Evolutionary conservation across 2,797 vertebrate genomes (phyloP), one percentile per base, ranked within the genome.

Genomic region (Enteromius viviparus): DNA sequence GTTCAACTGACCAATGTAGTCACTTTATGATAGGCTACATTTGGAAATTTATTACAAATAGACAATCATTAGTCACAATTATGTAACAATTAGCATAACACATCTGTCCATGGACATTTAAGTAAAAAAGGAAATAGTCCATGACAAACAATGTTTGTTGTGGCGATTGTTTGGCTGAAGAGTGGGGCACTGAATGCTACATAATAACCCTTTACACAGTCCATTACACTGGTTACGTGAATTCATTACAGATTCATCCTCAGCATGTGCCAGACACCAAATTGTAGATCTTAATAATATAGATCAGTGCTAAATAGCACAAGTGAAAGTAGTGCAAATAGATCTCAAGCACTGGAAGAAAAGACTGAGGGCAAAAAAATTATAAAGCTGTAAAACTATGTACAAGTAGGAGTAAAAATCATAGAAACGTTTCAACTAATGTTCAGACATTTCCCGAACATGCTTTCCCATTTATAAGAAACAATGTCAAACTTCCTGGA

Each of bases 1-100:
- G 49, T 7, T 19, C 17, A 19, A 6, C 8, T 8, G 17, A 55
- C 19, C 21, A 2, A 42, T 2, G 49, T 42, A 42, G 37, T 76
- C 53, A 60, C 55, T 2, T 37, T 37, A 75, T 77, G n/a, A n/a
- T 42, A 70, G 34, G 64, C 49, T 80, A 70, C 14, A 58, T 77
- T 15, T 69, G 15, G 4, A 84, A 80, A 80, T 88, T 80, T 86
- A 86, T 86, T 86, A 88, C 76, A 88, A 85, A 88, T 62, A 72
- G 60, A 68, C 71, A 58, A 69, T 78, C 66, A 83, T 84, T 86
- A 68, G 65, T 77, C 79, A 77, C 80, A 80, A 84, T 79, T 53
- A 53, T 76, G 80, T 75, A 65, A 60, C 68, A 76, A 75, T 49
- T 65, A 53, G 8, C 40, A 58, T 70, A 70, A 78, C 66, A 76